Evolutionary conservation across 2,113 vertebrate genomes (phyloP), one percentile per base, ranked within the genome.

Genomic region (Cyanoderma ruficeps): DNA sequence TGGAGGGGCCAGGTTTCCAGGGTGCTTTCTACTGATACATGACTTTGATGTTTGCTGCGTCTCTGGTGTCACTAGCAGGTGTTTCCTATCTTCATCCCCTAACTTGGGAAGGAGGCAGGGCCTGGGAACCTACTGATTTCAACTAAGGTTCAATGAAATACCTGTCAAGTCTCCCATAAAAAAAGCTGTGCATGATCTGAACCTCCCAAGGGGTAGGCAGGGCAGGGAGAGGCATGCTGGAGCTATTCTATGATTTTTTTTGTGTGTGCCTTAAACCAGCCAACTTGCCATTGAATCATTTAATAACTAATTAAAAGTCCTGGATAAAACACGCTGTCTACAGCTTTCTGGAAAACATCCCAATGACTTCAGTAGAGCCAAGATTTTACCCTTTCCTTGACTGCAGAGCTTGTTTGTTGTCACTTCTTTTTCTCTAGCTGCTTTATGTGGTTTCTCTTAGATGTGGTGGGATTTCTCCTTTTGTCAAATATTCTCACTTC

Each of bases 251-350:
- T 72, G 47, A 50, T 64, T 41, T 77, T 92, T 79, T 77, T 79
- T 86, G 42, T 69, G 68, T 52, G 41, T 9, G 18, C 35, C 93
- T 83, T 76, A 52, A 93, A 95, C 37, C 90, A 89, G 72, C 83
- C 60, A 92, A 75, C 68, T 94, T 96, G 83, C 90, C 76, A 83
- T 95, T 93, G 83, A 93, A 92, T 96, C 79, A 81, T 92, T 96
- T 92, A 94, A 90, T 96, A 79, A 10, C 64, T 90, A 92, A 96
- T 97, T 96, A 95, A 92, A 96, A 97, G 91, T 89, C 72, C 77
- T 90, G 90, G 80, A 74, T 94, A 89, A 96, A 96, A 89, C 68
- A 90, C 15, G 6, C 72, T 89, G 79, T 92, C 88, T 93, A 94
- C 90, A 94, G 80, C 72, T 89, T 87, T 82, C 83, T 94, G 94